Evolutionary conservation across 1,140 invertebrate genomes (phyloP), one percentile per base, ranked within the genome.

Genomic region (Calephelis nemesis): DNA sequence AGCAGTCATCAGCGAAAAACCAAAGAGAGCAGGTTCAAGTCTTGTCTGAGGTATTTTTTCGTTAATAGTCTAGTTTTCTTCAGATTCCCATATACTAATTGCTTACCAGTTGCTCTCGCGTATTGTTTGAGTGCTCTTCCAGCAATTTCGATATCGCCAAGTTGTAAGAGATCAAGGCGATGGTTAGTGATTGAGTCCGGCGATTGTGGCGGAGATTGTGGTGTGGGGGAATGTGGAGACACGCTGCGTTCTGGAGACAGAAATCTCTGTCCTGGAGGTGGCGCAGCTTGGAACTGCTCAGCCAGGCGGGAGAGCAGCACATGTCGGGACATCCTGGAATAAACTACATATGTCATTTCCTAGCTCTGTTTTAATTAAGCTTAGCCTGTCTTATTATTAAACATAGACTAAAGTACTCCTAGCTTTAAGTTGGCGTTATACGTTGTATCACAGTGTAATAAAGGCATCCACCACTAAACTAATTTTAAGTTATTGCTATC

Each of bases 71-170:
- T 4, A 30, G 30, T 60, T 62, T 69, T n/a, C 40, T 12, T 60
- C 13, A 39, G 13, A 30, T n/a, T 54, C 30, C 10, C 2, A 30
- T 30, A 15, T 54, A 62, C 4, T 65, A 40, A 0, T 54, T 66
- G 48, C 30, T 71, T 80, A 86, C 88, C 88, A 68, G 88, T 88
- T 65, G 88, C 88, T 73, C 86, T 76, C 48, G 88, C 88, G 73
- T 91, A 91, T 54, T 90, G 86, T 66, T 91, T 91, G 3, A 91
- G 82, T 11, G 87, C 84, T 76, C 81, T 74, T 12, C 87, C 88
- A 7, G 88, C 88, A 10, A 90, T 84, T 70, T 91, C 88, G 30
- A 91, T 84, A 12, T 91, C 88, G 11, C 86, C 88, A 8, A 91
- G 69, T 65, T 84, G 85, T 12, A 89, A 69, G 7, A 88, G 67